Percentiles rank a stretch among this genome's conserved stretches.
These are phyloP conservation scores for Drosophila eugracilis DNA, from an alignment of 1,140 invertebrate species.

Conservation along the genomic window DNA sequence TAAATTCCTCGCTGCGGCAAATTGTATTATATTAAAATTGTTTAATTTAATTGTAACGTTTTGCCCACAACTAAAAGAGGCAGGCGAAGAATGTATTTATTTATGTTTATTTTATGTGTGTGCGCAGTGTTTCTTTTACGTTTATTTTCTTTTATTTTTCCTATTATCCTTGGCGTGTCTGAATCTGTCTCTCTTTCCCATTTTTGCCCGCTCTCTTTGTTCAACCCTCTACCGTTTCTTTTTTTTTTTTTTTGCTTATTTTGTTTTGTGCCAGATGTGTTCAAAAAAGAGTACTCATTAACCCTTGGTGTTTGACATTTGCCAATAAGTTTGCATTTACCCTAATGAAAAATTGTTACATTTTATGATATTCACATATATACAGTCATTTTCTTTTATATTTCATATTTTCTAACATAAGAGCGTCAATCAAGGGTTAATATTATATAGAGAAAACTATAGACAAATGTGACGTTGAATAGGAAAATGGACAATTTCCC, in stretches of 20 bases:
- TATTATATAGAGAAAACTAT: neutral
- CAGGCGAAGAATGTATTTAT: neutral
- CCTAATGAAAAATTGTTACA: no score
- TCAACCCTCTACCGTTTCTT: conserved; percentile 23
- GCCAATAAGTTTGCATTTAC: neutral
- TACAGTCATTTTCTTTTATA: no score
- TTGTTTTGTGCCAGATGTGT: conserved; percentile 38
- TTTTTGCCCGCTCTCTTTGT: conserved; percentile 5
- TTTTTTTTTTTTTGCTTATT: conserved; percentile 27
- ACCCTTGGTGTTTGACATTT: conserved; percentile 1
- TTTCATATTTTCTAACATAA: neutral
- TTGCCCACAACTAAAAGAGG: neutral
- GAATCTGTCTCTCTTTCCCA: conserved; percentile 1
- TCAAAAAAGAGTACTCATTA: conserved; percentile 5
- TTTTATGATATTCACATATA: no score
- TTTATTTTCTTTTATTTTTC: conserved; percentile 1
- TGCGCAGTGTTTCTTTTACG: conserved; percentile 6
- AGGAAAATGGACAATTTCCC: neutral
- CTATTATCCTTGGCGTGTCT: conserved; percentile 31
- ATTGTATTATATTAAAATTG: conserved; percentile 72
- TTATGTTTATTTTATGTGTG: conserved; percentile 1
- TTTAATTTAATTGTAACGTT: conserved; percentile 64
- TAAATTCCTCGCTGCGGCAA: conserved; percentile 30
- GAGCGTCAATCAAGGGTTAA: neutral
- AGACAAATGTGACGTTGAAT: neutral